These are phyloP conservation scores for Nestor notabilis DNA, from an alignment of 2,113 vertebrate genomes.

Conservation along the genomic window DNA sequence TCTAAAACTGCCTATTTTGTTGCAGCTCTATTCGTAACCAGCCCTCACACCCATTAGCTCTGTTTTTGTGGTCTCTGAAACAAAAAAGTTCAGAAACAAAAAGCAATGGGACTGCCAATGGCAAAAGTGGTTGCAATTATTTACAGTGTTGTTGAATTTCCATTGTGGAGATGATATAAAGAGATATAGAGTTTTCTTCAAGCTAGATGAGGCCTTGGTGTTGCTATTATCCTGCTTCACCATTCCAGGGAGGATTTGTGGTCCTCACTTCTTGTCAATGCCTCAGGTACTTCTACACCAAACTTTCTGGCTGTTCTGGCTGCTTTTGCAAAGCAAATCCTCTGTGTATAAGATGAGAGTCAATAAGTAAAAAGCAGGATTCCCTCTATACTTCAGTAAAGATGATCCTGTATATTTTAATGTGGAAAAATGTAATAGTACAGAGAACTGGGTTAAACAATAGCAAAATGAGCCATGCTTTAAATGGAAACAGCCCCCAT, in stretches of 20 bases:
- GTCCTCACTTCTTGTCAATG: background rate
- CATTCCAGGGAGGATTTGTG: background rate
- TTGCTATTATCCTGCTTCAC: background rate
- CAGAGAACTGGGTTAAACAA: conserved; percentile 56
- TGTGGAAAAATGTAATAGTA: conserved; percentile 54
- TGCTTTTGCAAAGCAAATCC: background rate
- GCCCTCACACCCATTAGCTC: background rate
- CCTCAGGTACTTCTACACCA: background rate
- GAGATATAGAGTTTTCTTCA: background rate
- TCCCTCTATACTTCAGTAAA: background rate
- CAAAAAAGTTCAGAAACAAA: background rate
- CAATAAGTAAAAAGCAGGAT: background rate
- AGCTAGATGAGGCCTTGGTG: background rate
- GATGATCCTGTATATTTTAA: conserved; percentile 35
- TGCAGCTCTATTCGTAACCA: background rate
- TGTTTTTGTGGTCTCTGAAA: background rate
- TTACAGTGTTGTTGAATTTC: background rate
- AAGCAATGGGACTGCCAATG: background rate
- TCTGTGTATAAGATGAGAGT: background rate
- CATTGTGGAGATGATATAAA: background rate
- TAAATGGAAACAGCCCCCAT: conserved; percentile 53
- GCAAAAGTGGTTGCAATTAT: background rate
- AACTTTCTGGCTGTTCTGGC: background rate
- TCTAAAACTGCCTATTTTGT: background rate
- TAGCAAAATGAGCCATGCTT: conserved; percentile 20